Base-by-base conservation (phyloP, 1,140 invertebrate genomes). In the Zaprionus inermis region DNA sequence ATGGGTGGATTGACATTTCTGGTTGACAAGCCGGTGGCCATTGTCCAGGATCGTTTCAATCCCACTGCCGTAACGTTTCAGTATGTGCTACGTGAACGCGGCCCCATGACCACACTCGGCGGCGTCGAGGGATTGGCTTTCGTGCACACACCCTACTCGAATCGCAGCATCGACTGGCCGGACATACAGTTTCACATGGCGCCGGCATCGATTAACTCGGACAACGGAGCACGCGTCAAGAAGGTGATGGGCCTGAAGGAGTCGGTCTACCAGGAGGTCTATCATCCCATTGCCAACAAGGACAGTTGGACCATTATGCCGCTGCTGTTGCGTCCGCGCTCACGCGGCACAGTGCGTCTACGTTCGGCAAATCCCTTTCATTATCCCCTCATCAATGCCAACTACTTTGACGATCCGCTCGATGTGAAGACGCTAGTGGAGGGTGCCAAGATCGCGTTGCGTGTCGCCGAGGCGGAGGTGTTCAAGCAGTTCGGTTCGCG, bases 121-220 rank as follows among this genome's bases (percentile, higher is more conserved):
- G 97, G 97, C 0, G 95, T 98, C 3, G 97, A 98, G 93, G 97
- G 97, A 1, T 93, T 97, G 38, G 97, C 96, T 2, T 97, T 97
- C 85, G 94, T 98, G 0, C 97, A 97, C 74, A 97, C 97, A 0
- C 95, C 94, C 64, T 97, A 95, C 78, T 96, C 96, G 0, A 97
- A 97, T 84, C 86, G 92, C 49, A 95, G 95, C 1, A 94, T 94
- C 0, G 93, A 95, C 58, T 97, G 95, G 93, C 97, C 97, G 0
- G 97, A 98, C 78, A 95, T 97, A 60, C 96, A 98, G 74, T 96
- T 97, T 63, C 97, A 97, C 69, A 97, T 98, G 95, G 96, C 96
- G 2, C 96, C 97, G 1, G 97, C 97, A 0, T 96, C 96, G 2
- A 96, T 97, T 1, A 96, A 96, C 66, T 97, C 97, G 0, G 96